Evolutionary conservation across 2,888 invertebrate species (phyloP), one percentile per base, ranked within the genome.

Genomic region (Drosophila multiciliata): DNA sequence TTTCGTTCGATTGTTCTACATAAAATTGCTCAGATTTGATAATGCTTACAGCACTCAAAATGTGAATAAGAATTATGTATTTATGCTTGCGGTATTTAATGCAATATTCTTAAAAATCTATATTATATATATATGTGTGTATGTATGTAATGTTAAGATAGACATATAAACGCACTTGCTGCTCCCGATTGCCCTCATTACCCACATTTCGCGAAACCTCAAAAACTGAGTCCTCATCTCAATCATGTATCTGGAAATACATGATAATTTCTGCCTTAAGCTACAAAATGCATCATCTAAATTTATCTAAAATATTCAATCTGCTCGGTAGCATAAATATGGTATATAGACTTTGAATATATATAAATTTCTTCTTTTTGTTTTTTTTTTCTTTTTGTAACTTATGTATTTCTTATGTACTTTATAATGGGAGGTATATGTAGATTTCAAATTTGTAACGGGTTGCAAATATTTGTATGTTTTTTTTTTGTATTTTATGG

Each of bases 391-490:
- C 50, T 70, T 66, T 59, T 35, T 79, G 52, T 82, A 82, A 80
- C 84, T 80, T 80, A 72, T 72, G 48, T 62, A 45, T 45, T 45
- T 23, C 57, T 70, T 73, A 83, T 79, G 68, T 76, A 73, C 77
- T 83, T 81, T 79, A 65, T 70, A 79, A 75, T 80, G 89, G 90
- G 89, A 90, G 89, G 89, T 90, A 90, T 88, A 83, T 89, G 82
- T 87, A 82, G 83, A 87, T 87, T 89, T 76, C 87, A 77, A 87
- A 87, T 89, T 89, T 89, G 87, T 89, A 89, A 82, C 87, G 89
- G 87, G 87, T 89, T 89, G 59, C 89, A 83, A 76, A 83, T 85
- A 82, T 87, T 87, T 85, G 87, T 89, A 73, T 79, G 54, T 66
- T 73, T 61, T 69, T 29, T 54, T 26, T 36, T 36, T 6, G 17